These are phyloP conservation scores for Nibea coibor DNA, from an alignment of 2,113 vertebrate genomes.

Conservation along the genomic window DNA sequence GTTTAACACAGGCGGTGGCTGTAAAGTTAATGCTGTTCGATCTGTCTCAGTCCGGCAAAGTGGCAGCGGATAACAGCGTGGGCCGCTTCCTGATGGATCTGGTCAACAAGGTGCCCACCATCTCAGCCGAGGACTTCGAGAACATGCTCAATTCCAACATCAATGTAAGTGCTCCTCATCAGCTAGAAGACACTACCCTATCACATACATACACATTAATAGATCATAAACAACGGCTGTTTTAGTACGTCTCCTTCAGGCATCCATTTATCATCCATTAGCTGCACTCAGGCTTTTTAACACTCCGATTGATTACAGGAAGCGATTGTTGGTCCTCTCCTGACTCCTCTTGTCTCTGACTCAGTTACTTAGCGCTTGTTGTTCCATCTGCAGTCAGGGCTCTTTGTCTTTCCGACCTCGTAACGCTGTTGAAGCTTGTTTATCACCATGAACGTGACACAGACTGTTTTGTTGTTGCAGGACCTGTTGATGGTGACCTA, in stretches of 20 bases:
- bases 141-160: constrained; percentile 99
- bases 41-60: constrained; percentile 91
- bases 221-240: background rate
- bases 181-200: background rate
- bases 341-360: background rate
- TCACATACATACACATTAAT: background rate
- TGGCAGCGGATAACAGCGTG: constrained; percentile 94
- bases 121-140: constrained; percentile 96
- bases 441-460: background rate
- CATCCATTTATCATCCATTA: background rate
- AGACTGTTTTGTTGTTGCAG: constrained; percentile 79
- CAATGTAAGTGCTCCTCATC: constrained; percentile 87
- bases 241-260: background rate
- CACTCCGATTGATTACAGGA: constrained; percentile 13
- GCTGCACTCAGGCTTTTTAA: background rate
- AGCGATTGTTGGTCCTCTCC: background rate
- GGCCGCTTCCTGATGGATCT: constrained; percentile 97
- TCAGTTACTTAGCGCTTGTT: background rate
- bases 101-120: constrained; percentile 98
- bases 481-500: constrained; percentile 97
- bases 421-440: background rate
- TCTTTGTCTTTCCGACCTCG: background rate
- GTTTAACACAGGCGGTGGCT: background rate
- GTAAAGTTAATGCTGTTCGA: constrained; percentile 67
- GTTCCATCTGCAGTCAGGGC: background rate